These are phyloP conservation scores for Nannospalax galili DNA, from an alignment of 2,113 vertebrate species.

Conservation along the genomic window DNA sequence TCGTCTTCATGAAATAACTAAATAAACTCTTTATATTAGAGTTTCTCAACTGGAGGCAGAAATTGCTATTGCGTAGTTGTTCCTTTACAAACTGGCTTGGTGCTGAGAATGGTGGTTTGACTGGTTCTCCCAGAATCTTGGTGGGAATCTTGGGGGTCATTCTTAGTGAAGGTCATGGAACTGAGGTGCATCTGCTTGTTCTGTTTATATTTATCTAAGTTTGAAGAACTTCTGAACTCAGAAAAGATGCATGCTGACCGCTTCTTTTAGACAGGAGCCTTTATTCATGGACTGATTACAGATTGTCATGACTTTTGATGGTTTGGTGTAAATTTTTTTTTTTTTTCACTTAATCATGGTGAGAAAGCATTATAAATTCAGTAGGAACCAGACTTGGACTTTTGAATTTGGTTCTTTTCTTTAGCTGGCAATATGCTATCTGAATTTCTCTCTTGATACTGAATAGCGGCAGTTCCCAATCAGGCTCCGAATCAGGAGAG, in stretches of 20 bases:
- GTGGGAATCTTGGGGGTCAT: not conserved
- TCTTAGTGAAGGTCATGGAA: not conserved
- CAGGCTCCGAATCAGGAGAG: not conserved
- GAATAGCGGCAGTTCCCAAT: not conserved
- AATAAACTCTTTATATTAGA: not conserved
- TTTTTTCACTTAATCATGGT: not conserved
- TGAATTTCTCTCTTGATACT: not conserved
- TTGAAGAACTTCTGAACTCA: not conserved
- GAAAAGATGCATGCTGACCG: not conserved
- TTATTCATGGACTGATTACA: not conserved
- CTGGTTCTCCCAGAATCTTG: not conserved
- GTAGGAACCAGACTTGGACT: not conserved
- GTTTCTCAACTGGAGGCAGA: not conserved
- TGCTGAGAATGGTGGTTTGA: not conserved
- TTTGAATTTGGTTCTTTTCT: conserved; percentile 6
- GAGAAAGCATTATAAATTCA: not conserved
- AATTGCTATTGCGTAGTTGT: not conserved
- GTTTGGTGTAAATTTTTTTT: not conserved
- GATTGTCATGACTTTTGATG: not conserved
- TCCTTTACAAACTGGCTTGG: not conserved
- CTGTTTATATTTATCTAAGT: not conserved
- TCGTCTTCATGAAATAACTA: not conserved
- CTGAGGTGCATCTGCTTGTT: not conserved
- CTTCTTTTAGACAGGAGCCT: not conserved
- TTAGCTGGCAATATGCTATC: not conserved